phyloP scores from a whole-genome alignment of 2,113 vertebrate genomes.

The Lophius piscatorius region DNA sequence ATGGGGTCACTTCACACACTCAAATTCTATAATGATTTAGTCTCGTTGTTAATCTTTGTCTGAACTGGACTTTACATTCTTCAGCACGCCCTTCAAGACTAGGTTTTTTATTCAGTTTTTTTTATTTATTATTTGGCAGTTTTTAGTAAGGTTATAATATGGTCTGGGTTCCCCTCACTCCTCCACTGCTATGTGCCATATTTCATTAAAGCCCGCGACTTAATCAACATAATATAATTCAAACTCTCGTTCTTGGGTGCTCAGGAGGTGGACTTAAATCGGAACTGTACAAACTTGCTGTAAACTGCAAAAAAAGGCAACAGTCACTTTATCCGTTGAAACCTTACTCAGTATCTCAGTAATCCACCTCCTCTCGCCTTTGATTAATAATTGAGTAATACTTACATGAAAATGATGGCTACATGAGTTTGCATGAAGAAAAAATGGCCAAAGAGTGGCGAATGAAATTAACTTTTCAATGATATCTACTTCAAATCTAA shows the following conservation, averaged over 20 bases:
- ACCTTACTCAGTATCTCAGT: neutral
- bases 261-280: slow-evolving; percentile 16
- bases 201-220: slow-evolving; percentile 31
- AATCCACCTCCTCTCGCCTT: slow-evolving; percentile 19
- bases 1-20: too few species aligned
- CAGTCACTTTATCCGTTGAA: slow-evolving; percentile 16
- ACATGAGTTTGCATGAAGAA: slow-evolving; percentile 51
- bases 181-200: slow-evolving; percentile 11
- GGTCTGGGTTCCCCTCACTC: slow-evolving; percentile 41
- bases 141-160: neutral
- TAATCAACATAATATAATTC: slow-evolving; percentile 5
- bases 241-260: slow-evolving; percentile 9
- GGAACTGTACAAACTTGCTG: slow-evolving; percentile 49
- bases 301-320: slow-evolving; percentile 56
- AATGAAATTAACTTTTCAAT: slow-evolving; percentile 48
- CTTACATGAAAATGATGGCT: slow-evolving; percentile 54
- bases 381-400: slow-evolving; percentile 52
- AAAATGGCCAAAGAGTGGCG: slow-evolving; percentile 51
- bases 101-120: too few species aligned
- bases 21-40: too few species aligned
- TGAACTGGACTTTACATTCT: too few species aligned
- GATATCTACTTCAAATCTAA: slow-evolving; percentile 60
- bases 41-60: too few species aligned
- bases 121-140: too few species aligned
- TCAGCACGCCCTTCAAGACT: too few species aligned